Conservation (phyloP, 2,888 invertebrate species). For the Syrista parreyssii region DNA sequence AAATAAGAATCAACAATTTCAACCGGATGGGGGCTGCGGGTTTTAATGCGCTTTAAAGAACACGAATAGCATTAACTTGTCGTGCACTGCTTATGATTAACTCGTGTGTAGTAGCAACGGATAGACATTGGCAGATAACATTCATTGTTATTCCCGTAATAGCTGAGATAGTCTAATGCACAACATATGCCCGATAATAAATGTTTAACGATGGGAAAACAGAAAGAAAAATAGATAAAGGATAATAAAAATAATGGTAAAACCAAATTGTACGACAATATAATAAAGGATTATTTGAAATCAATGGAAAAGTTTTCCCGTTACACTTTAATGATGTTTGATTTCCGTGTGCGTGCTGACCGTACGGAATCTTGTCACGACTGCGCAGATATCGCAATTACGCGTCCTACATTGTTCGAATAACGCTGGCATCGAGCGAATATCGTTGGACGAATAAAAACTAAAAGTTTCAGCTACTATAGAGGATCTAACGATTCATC, state of each 20-base stretch:
- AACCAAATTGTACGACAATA: too few species aligned
- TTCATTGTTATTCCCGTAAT: not conserved
- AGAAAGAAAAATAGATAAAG: not conserved
- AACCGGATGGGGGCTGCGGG: not conserved
- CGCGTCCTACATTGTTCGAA: not conserved
- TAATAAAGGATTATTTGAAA: too few species aligned
- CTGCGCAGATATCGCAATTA: not conserved
- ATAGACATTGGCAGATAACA: not conserved
- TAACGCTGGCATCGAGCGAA: not conserved
- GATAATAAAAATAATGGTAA: not conserved
- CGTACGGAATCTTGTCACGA: not conserved
- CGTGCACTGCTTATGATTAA: not conserved
- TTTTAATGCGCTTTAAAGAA: not conserved
- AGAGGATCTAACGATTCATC: not conserved
- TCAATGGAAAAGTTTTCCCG: not conserved
- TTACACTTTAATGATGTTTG: not conserved
- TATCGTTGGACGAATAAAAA: not conserved
- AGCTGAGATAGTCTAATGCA: not conserved
- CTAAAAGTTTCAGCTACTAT: not conserved
- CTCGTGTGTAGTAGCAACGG: not conserved
- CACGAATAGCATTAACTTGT: not conserved
- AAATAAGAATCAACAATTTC: not conserved
- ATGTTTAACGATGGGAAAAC: not conserved
- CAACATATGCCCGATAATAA: not conserved
- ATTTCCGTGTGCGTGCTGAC: not conserved